Evolutionary conservation across 2,888 invertebrate genomes (phyloP), one percentile per base, ranked within the genome.

Genomic region (Cremastobaeus sp.): DNA sequence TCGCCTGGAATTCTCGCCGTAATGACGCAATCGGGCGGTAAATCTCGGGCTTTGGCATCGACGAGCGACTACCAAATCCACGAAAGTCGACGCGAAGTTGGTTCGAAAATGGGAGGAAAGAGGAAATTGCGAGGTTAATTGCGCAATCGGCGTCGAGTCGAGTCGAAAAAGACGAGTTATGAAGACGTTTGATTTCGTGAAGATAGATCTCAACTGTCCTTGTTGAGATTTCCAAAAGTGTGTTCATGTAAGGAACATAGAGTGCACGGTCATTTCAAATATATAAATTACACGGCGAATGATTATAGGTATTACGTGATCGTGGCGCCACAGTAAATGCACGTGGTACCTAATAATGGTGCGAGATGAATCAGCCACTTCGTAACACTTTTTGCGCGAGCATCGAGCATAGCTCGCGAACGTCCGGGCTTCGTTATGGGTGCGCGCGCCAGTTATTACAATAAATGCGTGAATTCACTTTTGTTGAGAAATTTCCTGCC

Each of bases 281-380:
- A 76, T 81, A 81, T 81, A 80, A 84, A 82, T 83, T 84, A 84
- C 78, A 78, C 80, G 79, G 74, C 74, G 32, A 78, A 78, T 82
- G 84, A 85, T 84, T 83, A 84, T 80, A 82, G 84, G 82, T 78
- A 84, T 85, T 84, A 82, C 77, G 77, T 74, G 68, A 74, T 70
- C 37, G 62, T 71, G 71, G 75, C 75, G 75, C 71, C 71, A 75
- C 62, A 41, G 64, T 70, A 68, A 68, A 54, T 52, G 57, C 57
- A 65, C 68, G 71, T 68, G 71, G 71, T 71, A 48, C 70, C 68
- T 71, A 74, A 74, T 75, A 75, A 75, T 68, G 71, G 68, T 68
- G 71, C 57, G 75, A 69, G 71, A 66, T 75, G 70, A 70, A 75
- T 75, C 70, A 60, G 70, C 65, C 62, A 62, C 66, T 70, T 62